Evolutionary conservation across 1,140 invertebrate species (phyloP).

Genomic region (Zaprionus lachaisei): DNA sequence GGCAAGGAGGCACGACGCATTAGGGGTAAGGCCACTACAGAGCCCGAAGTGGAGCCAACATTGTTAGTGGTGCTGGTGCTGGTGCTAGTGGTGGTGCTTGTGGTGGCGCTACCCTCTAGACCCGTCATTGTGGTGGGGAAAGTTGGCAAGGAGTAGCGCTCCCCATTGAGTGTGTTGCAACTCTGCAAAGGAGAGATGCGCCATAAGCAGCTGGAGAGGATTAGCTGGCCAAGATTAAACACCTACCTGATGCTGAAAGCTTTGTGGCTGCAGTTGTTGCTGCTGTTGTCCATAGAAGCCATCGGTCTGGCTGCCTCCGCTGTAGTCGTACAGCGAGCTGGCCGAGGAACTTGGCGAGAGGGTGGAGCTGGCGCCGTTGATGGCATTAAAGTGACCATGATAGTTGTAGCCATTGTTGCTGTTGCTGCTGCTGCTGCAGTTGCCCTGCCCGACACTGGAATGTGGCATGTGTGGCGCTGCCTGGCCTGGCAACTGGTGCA

Average conservation of each 20-base stretch:
- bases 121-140: slow-evolving; percentile 87
- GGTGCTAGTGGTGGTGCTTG: slow-evolving; percentile 30
- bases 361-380: slow-evolving; percentile 63
- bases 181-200: slow-evolving; percentile 37
- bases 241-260: slow-evolving; percentile 77
- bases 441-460: not conserved
- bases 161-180: slow-evolving; percentile 74
- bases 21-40: slow-evolving; percentile 82
- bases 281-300: slow-evolving; percentile 65
- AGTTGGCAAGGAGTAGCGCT: slow-evolving; percentile 87
- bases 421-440: slow-evolving; percentile 42
- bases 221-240: not conserved
- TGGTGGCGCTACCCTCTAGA: slow-evolving; percentile 84
- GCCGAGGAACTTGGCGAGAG: slow-evolving; percentile 73
- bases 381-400: slow-evolving; percentile 76
- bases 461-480: slow-evolving; percentile 38
- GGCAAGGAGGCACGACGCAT: slow-evolving; percentile 90
- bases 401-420: slow-evolving; percentile 68
- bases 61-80: slow-evolving; percentile 1
- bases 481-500: slow-evolving; percentile 65
- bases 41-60: slow-evolving; percentile 66
- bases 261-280: slow-evolving; percentile 53
- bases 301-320: slow-evolving; percentile 50
- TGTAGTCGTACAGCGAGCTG: slow-evolving; percentile 73
- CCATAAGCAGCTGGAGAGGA: not conserved